Evolutionary conservation across 1,140 invertebrate species (phyloP), one percentile per base, ranked within the genome.

Genomic region (Lordiphosa collinella): DNA sequence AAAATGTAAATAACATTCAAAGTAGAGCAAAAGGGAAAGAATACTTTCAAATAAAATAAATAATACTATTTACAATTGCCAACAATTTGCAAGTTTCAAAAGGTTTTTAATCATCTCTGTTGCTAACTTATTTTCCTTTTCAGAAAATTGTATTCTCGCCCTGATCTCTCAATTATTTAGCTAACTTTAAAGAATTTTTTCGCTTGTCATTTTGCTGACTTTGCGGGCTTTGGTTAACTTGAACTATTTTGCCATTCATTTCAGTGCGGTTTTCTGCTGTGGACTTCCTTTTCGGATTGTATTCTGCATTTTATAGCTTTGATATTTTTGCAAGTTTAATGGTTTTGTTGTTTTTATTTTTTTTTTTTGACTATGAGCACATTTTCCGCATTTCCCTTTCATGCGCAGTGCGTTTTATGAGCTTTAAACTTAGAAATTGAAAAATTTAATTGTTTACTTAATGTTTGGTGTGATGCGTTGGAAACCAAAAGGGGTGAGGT

Each of bases 401-500:
- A 78, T 62, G 72, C 22, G 53, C 63, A 11, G 13, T 59, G 53
- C 43, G 29, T 62, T 79, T 66, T 79, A 79, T 79, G 50, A 49
- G 50, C 41, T 41, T 69, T 65, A 44, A 61, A 49, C 58, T 50
- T 56, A 13, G 40, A 58, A 61, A 80, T 56, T 54, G 51, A 56
- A 67, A 71, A 40, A 67, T 47, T 67, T 59, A 67, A 71, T 71
- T 82, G 66, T 80, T 76, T 82, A 80, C 72, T 22, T 53, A 51
- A 47, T 65, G 53, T 50, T 38, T 70, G 47, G 36, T 18, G 46
- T 55, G 44, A 36, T 25, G 38, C 32, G 37, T 46, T 38, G 55
- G 52, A 29, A 35, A 53, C n/a, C 11, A 35, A 22, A 18, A 11
- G 8, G 31, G n/a, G 9, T 2, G 8, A 13, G 10, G 29, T n/a